A percentile compares a stretch with the other conserved stretches of the same genome.
Conservation (phyloP, 2,888 invertebrate species). For the Rosalia funebris region DNA sequence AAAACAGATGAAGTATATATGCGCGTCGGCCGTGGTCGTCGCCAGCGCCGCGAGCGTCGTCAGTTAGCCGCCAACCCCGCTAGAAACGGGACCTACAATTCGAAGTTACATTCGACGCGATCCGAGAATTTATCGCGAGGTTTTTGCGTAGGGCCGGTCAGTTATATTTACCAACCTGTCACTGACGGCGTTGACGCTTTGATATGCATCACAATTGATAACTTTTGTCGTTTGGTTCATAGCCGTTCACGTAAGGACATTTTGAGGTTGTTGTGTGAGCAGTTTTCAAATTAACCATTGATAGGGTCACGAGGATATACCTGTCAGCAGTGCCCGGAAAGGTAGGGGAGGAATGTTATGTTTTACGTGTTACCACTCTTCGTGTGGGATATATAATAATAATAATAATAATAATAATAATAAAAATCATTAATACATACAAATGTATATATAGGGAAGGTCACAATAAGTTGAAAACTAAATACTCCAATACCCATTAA, state of each 20-base stretch:
- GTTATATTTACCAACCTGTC: slow-evolving; percentile 24
- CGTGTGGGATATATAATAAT: no score
- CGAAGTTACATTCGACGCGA: slow-evolving; percentile 35
- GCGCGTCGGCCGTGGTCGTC: slow-evolving; percentile 51
- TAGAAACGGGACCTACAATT: slow-evolving; percentile 57
- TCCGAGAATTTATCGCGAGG: slow-evolving; percentile 24
- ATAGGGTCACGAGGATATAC: slow-evolving; percentile 9
- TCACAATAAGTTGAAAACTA: no score
- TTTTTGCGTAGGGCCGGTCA: slow-evolving; percentile 36
- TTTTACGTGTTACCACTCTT: no score
- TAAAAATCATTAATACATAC: no score
- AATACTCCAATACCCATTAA: no score
- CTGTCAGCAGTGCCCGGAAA: slow-evolving; percentile 1
- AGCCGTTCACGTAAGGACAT: slow-evolving; percentile 7
- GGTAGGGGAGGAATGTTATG: slow-evolving; percentile 14
- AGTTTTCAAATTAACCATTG: neutral
- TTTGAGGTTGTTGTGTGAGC: slow-evolving; percentile 9
- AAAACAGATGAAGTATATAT: slow-evolving; percentile 30
- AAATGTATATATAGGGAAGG: no score
- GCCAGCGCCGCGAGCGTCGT: slow-evolving; percentile 54
- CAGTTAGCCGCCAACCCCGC: slow-evolving; percentile 61
- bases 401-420: no score
- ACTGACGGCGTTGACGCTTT: neutral
- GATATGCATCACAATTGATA: neutral
- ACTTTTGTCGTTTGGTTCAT: neutral